Conservation (phyloP, 2,888 invertebrate species). For the Leptarthrus brevirostris region DNA sequence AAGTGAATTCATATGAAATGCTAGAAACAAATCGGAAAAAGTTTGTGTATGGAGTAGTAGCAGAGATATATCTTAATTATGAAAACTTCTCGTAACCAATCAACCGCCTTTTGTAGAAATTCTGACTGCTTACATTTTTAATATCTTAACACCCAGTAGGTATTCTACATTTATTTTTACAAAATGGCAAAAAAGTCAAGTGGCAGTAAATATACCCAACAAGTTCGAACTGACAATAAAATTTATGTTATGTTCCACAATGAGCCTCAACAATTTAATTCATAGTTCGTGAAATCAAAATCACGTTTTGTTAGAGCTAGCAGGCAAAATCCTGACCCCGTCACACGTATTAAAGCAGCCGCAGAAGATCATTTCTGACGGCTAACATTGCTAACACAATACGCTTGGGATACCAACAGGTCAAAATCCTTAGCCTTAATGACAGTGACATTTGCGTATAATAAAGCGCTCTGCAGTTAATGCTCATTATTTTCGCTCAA, state of each 20-base stretch:
- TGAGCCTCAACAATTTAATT: neutral
- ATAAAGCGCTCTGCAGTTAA: neutral
- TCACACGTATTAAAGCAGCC: constrained; percentile 11
- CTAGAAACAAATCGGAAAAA: too few relatives aligned
- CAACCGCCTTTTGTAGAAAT: too few relatives aligned
- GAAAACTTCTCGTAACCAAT: too few relatives aligned
- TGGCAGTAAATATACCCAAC: neutral
- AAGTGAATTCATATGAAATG: too few relatives aligned
- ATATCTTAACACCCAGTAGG: too few relatives aligned
- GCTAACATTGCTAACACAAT: neutral
- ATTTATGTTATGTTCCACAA: neutral
- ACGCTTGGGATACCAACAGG: neutral
- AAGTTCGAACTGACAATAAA: neutral
- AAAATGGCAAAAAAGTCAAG: neutral
- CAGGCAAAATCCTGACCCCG: neutral
- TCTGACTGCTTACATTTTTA: too few relatives aligned
- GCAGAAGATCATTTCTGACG: neutral
- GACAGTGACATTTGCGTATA: constrained; percentile 22
- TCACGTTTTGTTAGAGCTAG: constrained; percentile 14
- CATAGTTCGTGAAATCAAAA: constrained; percentile 5
- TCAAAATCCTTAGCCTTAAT: constrained; percentile 17
- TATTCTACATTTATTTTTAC: too few relatives aligned
- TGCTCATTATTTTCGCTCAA: neutral
- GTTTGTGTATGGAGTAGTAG: too few relatives aligned
- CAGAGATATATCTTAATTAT: too few relatives aligned